phyloP scores from a whole-genome alignment of 2,888 invertebrate species.

The Lithophane leautieri region DNA sequence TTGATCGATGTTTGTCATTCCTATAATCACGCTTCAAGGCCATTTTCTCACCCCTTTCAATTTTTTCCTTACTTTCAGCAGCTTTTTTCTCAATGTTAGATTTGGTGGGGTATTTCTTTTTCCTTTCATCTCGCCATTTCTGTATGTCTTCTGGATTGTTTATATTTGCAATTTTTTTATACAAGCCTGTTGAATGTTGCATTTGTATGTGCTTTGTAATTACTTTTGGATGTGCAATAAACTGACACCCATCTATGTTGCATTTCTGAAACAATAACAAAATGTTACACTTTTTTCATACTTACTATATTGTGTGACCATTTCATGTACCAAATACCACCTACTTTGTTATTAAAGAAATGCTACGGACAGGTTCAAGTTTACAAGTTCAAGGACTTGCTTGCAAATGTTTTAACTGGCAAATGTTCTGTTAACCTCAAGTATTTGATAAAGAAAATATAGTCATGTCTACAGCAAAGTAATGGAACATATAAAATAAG shows the following conservation, averaged over 20 bases:
- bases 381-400: background rate
- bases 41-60: slow-evolving; percentile 94
- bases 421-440: background rate
- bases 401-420: background rate
- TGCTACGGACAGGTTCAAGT: background rate
- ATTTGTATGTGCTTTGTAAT: slow-evolving; percentile 95
- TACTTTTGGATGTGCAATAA: slow-evolving; percentile 94
- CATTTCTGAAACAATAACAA: slow-evolving; percentile 89
- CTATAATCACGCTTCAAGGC: slow-evolving; percentile 81
- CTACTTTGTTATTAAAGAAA: background rate
- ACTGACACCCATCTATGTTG: slow-evolving; percentile 94
- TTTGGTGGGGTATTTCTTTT: slow-evolving; percentile 94
- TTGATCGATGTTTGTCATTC: slow-evolving; percentile 69
- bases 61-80: slow-evolving; percentile 91
- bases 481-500: background rate
- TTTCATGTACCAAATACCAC: background rate
- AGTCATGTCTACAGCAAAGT: background rate
- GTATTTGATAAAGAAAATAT: background rate
- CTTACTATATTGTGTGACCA: background rate
- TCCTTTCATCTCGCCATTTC: slow-evolving; percentile 96
- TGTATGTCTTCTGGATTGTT: slow-evolving; percentile 95
- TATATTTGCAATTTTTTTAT: slow-evolving; percentile 93
- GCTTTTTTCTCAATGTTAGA: slow-evolving; percentile 92
- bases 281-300: background rate
- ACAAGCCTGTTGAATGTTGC: slow-evolving; percentile 96